These are phyloP conservation scores for Hippocampus mohnikei DNA, from an alignment of 2,113 vertebrate species.

Conservation along the genomic window DNA sequence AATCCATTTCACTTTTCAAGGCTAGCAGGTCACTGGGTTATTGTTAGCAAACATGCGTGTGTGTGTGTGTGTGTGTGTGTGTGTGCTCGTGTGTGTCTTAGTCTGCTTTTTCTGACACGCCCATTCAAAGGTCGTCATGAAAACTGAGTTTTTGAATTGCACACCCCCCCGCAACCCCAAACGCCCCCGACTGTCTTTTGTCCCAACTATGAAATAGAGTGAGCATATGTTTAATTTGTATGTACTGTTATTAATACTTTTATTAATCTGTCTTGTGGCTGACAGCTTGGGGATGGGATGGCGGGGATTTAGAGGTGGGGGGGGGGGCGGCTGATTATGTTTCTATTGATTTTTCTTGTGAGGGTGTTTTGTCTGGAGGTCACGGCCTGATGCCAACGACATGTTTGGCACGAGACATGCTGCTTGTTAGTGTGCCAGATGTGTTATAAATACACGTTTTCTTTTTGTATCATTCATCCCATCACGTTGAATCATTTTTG, in stretches of 20 bases:
- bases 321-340: conserved; percentile 50
- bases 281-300: conserved; percentile 51
- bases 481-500: too few species aligned
- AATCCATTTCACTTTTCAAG: conserved; percentile 66
- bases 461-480: too few species aligned
- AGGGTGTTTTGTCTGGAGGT: conserved; percentile 75
- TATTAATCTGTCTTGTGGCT: conserved; percentile 41
- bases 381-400: conserved; percentile 17
- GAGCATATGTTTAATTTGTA: conserved; percentile 1
- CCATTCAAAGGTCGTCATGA: background rate
- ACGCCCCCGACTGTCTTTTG: background rate
- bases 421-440: background rate
- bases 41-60: conserved; percentile 25
- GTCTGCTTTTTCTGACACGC: background rate
- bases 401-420: background rate
- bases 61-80: too few species aligned
- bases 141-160: background rate
- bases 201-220: background rate
- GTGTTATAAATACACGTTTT: too few species aligned
- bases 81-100: conserved; percentile 10
- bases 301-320: background rate
- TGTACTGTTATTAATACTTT: conserved; percentile 37
- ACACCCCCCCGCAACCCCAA: background rate
- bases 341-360: conserved; percentile 65
- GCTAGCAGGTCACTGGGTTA: conserved; percentile 53